Base-by-base conservation (phyloP, 1,140 invertebrate species). In the Rhysida immarginata region DNA sequence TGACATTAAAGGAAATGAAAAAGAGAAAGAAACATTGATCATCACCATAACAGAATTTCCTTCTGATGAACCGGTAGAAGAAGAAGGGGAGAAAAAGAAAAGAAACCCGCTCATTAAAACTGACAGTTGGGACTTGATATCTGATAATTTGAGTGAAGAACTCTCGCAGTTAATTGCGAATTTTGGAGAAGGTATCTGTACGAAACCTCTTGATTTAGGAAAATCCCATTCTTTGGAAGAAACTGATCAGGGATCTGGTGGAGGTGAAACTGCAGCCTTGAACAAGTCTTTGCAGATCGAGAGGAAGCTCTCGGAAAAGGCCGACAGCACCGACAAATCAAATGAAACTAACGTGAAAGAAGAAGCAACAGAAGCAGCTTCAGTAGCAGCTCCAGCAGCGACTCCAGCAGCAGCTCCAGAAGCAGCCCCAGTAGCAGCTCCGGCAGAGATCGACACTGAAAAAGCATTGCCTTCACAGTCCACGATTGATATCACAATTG, bases 101-200 rank as follows among this genome's bases (percentile, higher is more conserved):
- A 11, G 49, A 25, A 51, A 24, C 8, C 23, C 11, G 45, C 20
- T 51, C 3, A 20, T 51, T 11, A 51, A 51, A 27, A 25, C 49
- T 26, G 49, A 51, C 26, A 51, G 49, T 27, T 51, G 49, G 49
- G 49, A 51, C 21, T 25, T 51, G 3, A 51, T 51, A 3, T 51
- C 49, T 21, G 49, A 51, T 3, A 51, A 51, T 26, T 27, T 51
- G 24, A 51, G 49, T 26, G 49, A 51, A 21, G 49, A 51, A 27
- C 20, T 51, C 23, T 26, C 24, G 14, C 49, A 51, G 20, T 27
- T 51, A 13, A 51, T 51, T 51, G 49, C 49, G 2, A 51, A 21
- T 51, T 51, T 51, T 13, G 49, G 49, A 13, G 49, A 51, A 51
- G 26, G 26, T 11, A 51, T 51, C 26, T 51, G 49, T 21, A 51